These are phyloP conservation scores for Macropus fuliginosus DNA, from an alignment of 2,797 vertebrate genomes.

Conservation along the genomic window DNA sequence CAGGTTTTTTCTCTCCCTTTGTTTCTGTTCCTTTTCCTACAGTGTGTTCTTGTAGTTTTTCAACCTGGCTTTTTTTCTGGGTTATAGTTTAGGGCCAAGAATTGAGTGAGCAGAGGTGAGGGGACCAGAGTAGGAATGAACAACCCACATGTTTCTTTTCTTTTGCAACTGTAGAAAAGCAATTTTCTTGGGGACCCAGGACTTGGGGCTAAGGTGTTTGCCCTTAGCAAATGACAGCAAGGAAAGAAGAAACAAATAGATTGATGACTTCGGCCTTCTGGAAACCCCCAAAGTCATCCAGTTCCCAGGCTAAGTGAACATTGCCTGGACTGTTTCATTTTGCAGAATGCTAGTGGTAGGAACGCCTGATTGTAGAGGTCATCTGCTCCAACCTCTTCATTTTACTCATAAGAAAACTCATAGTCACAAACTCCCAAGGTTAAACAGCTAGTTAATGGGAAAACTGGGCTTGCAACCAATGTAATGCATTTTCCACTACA, in stretches of 20 bases:
- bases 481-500: neutral
- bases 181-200: neutral
- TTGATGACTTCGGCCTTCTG: neutral
- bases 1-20: neutral
- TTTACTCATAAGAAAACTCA: neutral
- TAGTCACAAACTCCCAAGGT: neutral
- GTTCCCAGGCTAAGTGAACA: neutral
- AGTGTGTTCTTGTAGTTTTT: slow-evolving; percentile 1
- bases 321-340: neutral
- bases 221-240: neutral
- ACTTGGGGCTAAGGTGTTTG: neutral
- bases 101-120: slow-evolving; percentile 6
- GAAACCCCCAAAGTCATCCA: neutral
- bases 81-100: slow-evolving; percentile 30
- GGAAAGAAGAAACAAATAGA: neutral
- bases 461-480: neutral
- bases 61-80: slow-evolving; percentile 25
- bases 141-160: neutral
- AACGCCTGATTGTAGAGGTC: neutral
- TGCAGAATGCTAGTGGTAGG: neutral
- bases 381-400: neutral
- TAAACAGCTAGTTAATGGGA: neutral
- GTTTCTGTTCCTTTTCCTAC: neutral
- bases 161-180: slow-evolving; percentile 24
- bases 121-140: neutral